Base-by-base conservation (phyloP, 2,888 invertebrate genomes). In the Drosophila tanythrix region DNA sequence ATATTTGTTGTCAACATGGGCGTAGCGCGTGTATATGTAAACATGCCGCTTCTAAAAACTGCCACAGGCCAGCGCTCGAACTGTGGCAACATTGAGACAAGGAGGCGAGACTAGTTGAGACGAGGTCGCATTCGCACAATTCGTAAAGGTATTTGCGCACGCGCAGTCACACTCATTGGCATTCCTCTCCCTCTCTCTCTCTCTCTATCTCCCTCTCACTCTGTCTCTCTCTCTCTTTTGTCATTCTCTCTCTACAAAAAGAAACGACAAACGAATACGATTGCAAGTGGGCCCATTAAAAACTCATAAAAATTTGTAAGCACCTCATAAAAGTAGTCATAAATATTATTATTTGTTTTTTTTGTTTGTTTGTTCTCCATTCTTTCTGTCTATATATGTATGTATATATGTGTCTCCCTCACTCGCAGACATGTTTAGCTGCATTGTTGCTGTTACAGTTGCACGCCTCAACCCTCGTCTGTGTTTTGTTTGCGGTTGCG, bases 241-340 rank as follows among this genome's bases (percentile, higher is more conserved):
- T 21, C 10, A 21, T 31, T 18, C 38, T 27, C 62, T 18, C 3
- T 57, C 62, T 67, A 73, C 65, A 52, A 59, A 70, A 68, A 70
- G 70, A 29, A 81, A 68, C 66, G 78, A 76, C 74, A 71, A 56
- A 64, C 70, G 68, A 71, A 79, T 74, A 76, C 71, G 59, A 77
- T 65, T 74, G 75, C 81, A 74, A 73, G 67, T 79, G 79, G 58
- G 86, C 88, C 92, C 92, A 93, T 93, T 93, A 93, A 93, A 93
- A 93, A 91, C 89, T 90, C 93, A 91, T 93, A 93, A 92, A 93
- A 92, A 93, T 92, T 93, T 93, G 93, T 93, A 93, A 92, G 90
- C 93, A 93, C 93, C 92, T 93, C 93, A 93, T 93, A 93, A 93
- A 93, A 92, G 90, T 91, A 91, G 92, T 92, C 93, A 93, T 92